Percentiles rank a stretch among this genome's conserved stretches.
These are phyloP conservation scores for Brachionus koreanus DNA, from an alignment of 1,140 invertebrate species.

Conservation along the genomic window DNA sequence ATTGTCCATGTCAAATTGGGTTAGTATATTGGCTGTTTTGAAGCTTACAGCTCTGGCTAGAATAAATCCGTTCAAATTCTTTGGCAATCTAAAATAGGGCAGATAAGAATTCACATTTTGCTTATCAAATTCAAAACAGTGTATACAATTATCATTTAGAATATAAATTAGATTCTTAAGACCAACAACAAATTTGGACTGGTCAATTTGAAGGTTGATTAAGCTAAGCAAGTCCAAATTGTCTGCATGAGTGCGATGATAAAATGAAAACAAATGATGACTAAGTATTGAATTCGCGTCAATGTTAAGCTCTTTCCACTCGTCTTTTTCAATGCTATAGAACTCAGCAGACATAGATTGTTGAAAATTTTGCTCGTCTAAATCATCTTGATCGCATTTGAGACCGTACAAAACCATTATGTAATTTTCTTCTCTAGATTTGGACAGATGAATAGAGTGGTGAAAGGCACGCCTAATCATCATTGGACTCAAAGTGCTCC, in stretches of 20 bases:
- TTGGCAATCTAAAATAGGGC: constrained; percentile 40
- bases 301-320: neutral
- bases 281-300: neutral
- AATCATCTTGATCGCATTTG: neutral
- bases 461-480: constrained; percentile 15
- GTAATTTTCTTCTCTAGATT: neutral
- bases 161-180: constrained; percentile 27
- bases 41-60: neutral
- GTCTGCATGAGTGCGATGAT: neutral
- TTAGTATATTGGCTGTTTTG: constrained; percentile 12
- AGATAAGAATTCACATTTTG: neutral
- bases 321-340: neutral
- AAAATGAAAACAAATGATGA: constrained; percentile 1
- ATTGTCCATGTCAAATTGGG: neutral
- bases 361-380: neutral
- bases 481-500: neutral
- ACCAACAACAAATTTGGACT: neutral
- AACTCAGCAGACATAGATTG: constrained; percentile 1
- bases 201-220: neutral
- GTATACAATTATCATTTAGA: constrained; percentile 30
- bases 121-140: constrained; percentile 37
- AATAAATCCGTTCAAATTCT: neutral
- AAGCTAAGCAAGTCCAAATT: neutral
- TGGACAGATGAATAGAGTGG: neutral
- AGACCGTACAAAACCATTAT: constrained; percentile 16